phyloP scores from a whole-genome alignment of 2,888 invertebrate genomes.

The Caenorhabditis imperialis region DNA sequence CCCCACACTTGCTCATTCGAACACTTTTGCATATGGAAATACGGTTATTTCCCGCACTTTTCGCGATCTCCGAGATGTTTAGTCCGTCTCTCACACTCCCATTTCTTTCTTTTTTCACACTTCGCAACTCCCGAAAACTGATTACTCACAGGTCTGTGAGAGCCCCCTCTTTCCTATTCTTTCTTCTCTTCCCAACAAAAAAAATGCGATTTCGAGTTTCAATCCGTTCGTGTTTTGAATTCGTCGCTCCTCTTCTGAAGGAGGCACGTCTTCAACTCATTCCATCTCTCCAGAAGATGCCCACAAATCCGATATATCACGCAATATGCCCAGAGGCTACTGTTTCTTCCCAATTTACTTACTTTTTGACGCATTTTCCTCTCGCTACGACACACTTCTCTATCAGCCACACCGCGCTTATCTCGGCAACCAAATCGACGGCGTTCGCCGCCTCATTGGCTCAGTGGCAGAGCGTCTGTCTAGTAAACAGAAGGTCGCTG shows the following conservation, averaged over 20 bases:
- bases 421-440: no score
- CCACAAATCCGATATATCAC: slow-evolving; percentile 42
- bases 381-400: not conserved
- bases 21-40: no score
- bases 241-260: slow-evolving; percentile 5
- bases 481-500: slow-evolving; percentile 78
- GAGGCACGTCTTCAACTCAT: not conserved
- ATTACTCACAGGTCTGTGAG: slow-evolving; percentile 7
- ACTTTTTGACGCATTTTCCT: no score
- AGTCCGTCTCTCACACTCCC: no score
- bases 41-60: no score
- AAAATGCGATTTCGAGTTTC: slow-evolving; percentile 5
- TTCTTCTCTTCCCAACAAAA: not conserved
- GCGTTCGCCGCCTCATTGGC: slow-evolving; percentile 72
- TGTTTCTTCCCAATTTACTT: slow-evolving; percentile 23
- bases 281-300: not conserved
- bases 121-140: slow-evolving; percentile 9
- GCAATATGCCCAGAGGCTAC: slow-evolving; percentile 37
- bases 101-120: no score
- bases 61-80: no score
- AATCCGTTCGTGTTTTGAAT: slow-evolving; percentile 4
- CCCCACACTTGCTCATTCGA: no score
- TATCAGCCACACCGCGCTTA: no score
- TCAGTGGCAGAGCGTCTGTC: slow-evolving; percentile 78
- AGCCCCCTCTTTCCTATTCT: slow-evolving; percentile 16